Evolutionary conservation across 2,113 vertebrate genomes (phyloP), one percentile per base, ranked within the genome.

Genomic region (Tychaedon coryphoeus): DNA sequence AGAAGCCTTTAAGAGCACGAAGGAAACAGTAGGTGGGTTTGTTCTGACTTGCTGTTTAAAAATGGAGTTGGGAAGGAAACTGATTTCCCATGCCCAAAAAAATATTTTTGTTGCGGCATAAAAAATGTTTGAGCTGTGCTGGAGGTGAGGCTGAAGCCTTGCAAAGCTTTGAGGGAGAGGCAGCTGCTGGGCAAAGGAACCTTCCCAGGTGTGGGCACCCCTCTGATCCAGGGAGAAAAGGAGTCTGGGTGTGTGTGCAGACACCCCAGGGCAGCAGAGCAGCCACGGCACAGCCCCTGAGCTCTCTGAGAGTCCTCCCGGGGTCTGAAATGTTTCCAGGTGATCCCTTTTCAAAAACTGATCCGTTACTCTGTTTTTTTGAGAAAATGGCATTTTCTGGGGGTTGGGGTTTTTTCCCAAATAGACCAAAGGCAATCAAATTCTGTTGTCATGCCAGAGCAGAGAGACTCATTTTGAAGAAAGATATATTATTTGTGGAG

Each of bases 1-100:
- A 92, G 65, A 33, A 93, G 28, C 19, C 18, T 80, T 40, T 14
- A 6, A 53, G 62, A 95, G 65, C 56, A n/a, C 4, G 22, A 77
- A 89, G 87, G 92, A 91, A 92, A 23, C 73, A 47, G 86, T 57
- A 69, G 93, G 60, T 81, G 83, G 85, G 19, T 92, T 92, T 91
- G 53, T 87, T 93, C 70, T 92, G 80, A 57, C 33, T 74, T 89
- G 76, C 65, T 92, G 33, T 50, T 91, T 90, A 89, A 95, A 97
- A 94, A 81, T 15, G 66, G 70, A 89, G 9, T 25, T 83, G 78
- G 57, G 71, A 79, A 86, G 85, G 88, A 93, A 92, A 86, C 13
- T 19, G 23, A 38, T 83, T 94, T 92, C 42, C 62, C 5, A 2
- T 90, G 71, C 61, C 78, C 15, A 51, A 19, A 79, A 75, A 86